Evolutionary conservation across 2,888 invertebrate species (phyloP), one percentile per base, ranked within the genome.

Genomic region (Rotaria magnacalcarata): DNA sequence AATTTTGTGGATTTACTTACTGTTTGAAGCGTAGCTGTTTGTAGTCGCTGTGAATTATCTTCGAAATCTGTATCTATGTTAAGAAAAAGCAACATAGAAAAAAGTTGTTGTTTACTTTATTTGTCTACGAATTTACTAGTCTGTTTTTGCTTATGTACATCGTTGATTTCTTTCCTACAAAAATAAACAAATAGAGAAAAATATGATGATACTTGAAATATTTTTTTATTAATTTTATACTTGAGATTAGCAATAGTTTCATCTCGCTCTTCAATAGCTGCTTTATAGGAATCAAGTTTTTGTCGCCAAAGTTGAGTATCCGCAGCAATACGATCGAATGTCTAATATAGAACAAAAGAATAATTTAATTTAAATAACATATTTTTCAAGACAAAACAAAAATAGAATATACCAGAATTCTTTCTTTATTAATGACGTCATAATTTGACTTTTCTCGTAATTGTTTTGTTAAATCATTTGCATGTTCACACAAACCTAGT

Each of bases 401-500:
- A 67, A 47, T 19, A 75, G 1, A 41, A 10, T n/a, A 10, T 47
- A 80, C 80, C 24, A 47, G 10, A 47, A 80, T n/a, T 80, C 47
- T 80, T 47, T 80, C 80, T 16, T 80, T 47, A 47, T 47, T 80
- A n/a, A 80, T 47, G 2, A 34, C 47, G 2, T 80, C 47, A 43
- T 47, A 80, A 80, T 47, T n/a, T 24, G 24, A n/a, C 47, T 21
- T 47, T 80, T 80, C 80, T n/a, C 47, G 24, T 80, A 80, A 43
- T 24, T 80, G 47, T n/a, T n/a, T 80, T n/a, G 80, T 80, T 47
- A 80, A 2, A 47, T 80, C 80, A 80, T 80, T 24, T n/a, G 24
- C 24, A 80, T 80, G 47, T n/a, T 80, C 80, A 47, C 24, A 80
- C n/a, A 80, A 80, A 80, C 80, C 80, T 80, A 80, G n/a, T 47